Evolutionary conservation across 2,888 invertebrate genomes (phyloP).

Genomic region (Lymantria dispar): DNA sequence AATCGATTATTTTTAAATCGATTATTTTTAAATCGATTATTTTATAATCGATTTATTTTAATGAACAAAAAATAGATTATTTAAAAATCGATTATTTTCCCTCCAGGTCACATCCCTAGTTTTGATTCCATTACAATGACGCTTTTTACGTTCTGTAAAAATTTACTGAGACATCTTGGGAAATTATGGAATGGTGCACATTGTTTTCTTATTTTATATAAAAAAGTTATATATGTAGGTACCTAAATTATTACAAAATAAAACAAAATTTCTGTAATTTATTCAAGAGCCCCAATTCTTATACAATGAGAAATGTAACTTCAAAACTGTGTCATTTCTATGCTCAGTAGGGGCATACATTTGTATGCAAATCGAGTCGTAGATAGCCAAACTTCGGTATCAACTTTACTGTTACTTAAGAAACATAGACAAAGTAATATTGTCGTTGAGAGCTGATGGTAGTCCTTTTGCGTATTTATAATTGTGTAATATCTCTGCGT

Average conservation of each 20-base stretch:
- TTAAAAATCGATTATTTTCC: too few relatives aligned
- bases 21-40: too few relatives aligned
- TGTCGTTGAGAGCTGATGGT: constrained; percentile 36
- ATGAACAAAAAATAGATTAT: too few relatives aligned
- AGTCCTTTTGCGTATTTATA: constrained; percentile 27
- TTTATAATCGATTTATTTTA: too few relatives aligned
- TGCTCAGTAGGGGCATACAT: constrained; percentile 46
- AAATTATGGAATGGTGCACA: too few relatives aligned
- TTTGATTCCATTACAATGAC: too few relatives aligned
- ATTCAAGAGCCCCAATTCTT: constrained; percentile 21
- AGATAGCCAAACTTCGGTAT: constrained; percentile 42
- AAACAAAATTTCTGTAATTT: neutral
- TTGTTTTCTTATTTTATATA: neutral
- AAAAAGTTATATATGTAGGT: neutral
- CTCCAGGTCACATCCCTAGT: too few relatives aligned
- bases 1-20: too few relatives aligned
- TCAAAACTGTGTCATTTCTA: constrained; percentile 64
- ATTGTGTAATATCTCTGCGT: neutral
- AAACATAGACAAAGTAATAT: constrained; percentile 42
- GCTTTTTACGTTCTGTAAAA: too few relatives aligned
- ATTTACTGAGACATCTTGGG: too few relatives aligned
- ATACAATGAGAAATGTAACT: constrained; percentile 36
- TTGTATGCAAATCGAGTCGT: constrained; percentile 66
- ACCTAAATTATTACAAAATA: neutral
- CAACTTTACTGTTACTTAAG: constrained; percentile 24